phyloP scores from a whole-genome alignment of 2,113 vertebrate species.

The Bucco capensis region DNA sequence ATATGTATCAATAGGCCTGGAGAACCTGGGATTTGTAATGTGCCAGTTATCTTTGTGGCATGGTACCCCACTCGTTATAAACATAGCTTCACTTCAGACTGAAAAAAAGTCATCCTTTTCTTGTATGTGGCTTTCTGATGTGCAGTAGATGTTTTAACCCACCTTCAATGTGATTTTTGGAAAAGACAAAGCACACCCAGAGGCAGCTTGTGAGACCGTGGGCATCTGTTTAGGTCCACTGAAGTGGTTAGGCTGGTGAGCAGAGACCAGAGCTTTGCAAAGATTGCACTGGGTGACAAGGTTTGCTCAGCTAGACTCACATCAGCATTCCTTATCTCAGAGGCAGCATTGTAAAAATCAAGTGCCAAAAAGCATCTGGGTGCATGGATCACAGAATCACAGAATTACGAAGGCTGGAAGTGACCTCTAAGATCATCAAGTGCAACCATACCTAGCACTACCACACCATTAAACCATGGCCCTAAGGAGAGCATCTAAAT shows the following conservation, averaged over 20 bases:
- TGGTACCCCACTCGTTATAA: neutral
- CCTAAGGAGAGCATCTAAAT: no score
- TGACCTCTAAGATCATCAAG: no score
- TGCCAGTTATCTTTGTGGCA: conserved; percentile 1
- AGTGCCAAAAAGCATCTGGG: neutral
- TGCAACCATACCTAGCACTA: no score
- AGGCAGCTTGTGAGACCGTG: accelerated
- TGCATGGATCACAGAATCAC: no score
- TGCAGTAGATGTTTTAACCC: neutral
- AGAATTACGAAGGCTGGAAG: no score
- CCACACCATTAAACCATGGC: no score
- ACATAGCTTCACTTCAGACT: conserved; percentile 12
- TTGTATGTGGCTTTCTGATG: neutral
- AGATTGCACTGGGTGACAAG: neutral
- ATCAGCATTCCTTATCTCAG: accelerated
- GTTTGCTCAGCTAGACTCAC: neutral
- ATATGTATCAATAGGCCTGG: neutral
- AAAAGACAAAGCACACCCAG: neutral
- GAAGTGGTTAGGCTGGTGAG: neutral
- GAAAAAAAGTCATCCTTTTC: neutral
- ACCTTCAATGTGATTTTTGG: neutral
- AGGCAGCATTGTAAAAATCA: neutral
- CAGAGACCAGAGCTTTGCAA: neutral
- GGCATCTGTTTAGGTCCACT: neutral
- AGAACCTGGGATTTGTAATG: neutral